Base-by-base conservation (phyloP, 1,140 invertebrate genomes). In the Zaprionus ornatus region DNA sequence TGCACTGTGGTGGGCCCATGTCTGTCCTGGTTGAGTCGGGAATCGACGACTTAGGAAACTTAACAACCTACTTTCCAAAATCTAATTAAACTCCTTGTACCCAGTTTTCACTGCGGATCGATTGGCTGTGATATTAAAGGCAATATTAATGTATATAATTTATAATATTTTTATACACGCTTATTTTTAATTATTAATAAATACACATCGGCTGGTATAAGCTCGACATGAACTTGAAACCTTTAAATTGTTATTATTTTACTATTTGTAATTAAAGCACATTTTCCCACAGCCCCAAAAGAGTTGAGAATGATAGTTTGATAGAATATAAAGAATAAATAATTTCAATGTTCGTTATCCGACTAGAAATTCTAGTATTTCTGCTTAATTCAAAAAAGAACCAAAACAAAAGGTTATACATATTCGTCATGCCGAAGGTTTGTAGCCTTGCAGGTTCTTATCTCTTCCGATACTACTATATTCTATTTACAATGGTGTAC, bases 61-160 rank as follows among this genome's bases (percentile, higher is more conserved):
- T 66, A 45, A 45, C 40, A 45, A 29, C 45, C 17, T 66, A 70
- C 40, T 63, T 62, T 25, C 37, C 42, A 50, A 64, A 71, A 40
- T 73, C 35, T 52, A 60, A 42, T 57, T n/a, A 64, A 70, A 64
- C 59, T 52, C 54, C 67, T 59, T 54, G 56, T 27, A 73, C 50
- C 15, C 42, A 19, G 60, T 40, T 15, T 12, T 15, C 55, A 40
- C 17, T 52, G 60, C 55, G 61, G 27, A 59, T 76, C 66, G 62
- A 91, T 91, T 90, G 87, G 87, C 87, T 90, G 87, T 90, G 87
- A 90, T 90, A 90, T 57, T 59, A 50, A 69, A 55, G 56, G 61
- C 65, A 78, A 71, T 75, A 75, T 70, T 57, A 74, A 45, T 70
- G 42, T 87, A 70, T 79, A 71, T 81, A 73, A 63, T 69, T 52